Evolutionary conservation across 2,888 invertebrate species (phyloP).

Genomic region (Entomobrya multifasciata): DNA sequence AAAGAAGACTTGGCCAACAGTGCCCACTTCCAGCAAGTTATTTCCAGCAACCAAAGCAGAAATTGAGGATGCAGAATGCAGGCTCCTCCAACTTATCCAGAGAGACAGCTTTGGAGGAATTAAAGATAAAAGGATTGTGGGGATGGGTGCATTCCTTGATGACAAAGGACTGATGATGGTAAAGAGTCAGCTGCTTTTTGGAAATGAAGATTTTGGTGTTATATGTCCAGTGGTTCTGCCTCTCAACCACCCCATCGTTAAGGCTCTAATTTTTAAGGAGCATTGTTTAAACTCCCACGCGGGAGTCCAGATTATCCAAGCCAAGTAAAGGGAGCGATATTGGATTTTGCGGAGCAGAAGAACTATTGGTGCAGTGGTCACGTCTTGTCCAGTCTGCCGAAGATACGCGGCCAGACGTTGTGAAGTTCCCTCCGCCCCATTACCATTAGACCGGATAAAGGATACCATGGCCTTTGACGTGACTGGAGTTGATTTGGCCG

Average conservation of each 20-base stretch:
- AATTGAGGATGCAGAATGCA: neutral
- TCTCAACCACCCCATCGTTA: neutral
- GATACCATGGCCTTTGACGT: slow-evolving; percentile 74
- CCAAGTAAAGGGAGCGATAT: neutral
- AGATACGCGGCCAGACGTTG: slow-evolving; percentile 5
- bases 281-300: slow-evolving; percentile 8
- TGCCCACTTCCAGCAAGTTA: no score
- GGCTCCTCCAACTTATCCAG: neutral
- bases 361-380: slow-evolving; percentile 6
- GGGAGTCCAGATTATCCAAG: slow-evolving; percentile 17
- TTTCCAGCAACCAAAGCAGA: no score
- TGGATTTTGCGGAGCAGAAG: slow-evolving; percentile 29
- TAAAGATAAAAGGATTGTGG: neutral
- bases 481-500: slow-evolving; percentile 80
- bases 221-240: slow-evolving; percentile 14
- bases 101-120: neutral
- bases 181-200: slow-evolving; percentile 20
- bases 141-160: neutral
- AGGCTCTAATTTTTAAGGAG: neutral
- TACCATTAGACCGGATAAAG: neutral
- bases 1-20: neutral
- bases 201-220: slow-evolving; percentile 65
- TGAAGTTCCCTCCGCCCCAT: neutral
- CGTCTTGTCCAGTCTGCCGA: slow-evolving; percentile 78
- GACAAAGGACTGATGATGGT: slow-evolving; percentile 11